Percentiles rank a stretch among this genome's conserved stretches.
Evolutionary conservation across 1,140 invertebrate genomes (phyloP).

Genomic region (Myzus persicae): DNA sequence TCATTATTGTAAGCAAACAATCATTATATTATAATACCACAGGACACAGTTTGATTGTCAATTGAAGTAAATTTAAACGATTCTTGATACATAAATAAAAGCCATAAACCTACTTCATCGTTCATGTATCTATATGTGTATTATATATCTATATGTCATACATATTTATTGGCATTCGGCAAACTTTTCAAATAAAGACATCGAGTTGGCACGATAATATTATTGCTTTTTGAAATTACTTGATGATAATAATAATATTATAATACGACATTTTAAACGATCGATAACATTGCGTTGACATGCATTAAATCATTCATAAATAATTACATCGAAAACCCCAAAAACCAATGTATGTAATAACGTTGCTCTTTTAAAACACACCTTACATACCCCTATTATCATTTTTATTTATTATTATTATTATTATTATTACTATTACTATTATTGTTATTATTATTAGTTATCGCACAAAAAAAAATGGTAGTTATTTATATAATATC

Average conservation of each 20-base stretch:
- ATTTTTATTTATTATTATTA: too few species aligned
- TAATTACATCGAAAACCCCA: background rate
- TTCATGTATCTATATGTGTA: background rate
- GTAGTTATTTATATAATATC: background rate
- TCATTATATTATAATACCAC: background rate
- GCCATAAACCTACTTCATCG: background rate
- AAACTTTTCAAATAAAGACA: background rate
- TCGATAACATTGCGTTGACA: background rate
- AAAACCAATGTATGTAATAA: background rate
- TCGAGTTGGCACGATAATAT: background rate
- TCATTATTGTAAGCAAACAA: background rate
- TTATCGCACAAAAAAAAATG: background rate
- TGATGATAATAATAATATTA: background rate
- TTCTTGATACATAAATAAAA: background rate
- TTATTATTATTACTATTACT: too few species aligned
- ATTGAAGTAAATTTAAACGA: background rate
- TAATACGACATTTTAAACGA: background rate
- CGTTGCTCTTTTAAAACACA: background rate
- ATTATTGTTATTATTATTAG: background rate
- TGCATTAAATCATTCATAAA: background rate
- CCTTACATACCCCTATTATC: background rate
- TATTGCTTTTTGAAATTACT: constrained; percentile 19
- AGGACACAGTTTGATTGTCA: background rate
- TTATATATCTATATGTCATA: background rate
- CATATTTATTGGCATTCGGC: background rate